These are phyloP conservation scores for human (Homo sapiens) DNA, from an alignment of 2,113 vertebrate species.

Conservation along the genomic window GRCh38 chr4:150084501-150085000, in stretches of 20 bases:
- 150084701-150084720: neutral
- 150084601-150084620: neutral
- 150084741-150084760: neutral
- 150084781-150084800: accelerated
- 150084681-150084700: neutral
- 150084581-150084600: neutral
- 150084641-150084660: neutral
- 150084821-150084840: neutral
- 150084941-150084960: neutral
- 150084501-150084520: neutral
- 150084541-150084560: neutral
- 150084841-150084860: neutral
- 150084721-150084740: neutral
- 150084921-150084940: neutral
- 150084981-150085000: neutral
- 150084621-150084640: neutral
- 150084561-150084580: constrained; percentile 16
- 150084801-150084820: neutral
- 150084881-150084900: neutral
- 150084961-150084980: neutral
- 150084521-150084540: neutral
- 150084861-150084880: neutral
- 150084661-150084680: neutral
- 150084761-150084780: neutral
- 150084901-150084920: neutral